Evolutionary conservation across 1,140 invertebrate genomes (phyloP), one percentile per base, ranked within the genome.

Genomic region (Globodera rostochiensis): DNA sequence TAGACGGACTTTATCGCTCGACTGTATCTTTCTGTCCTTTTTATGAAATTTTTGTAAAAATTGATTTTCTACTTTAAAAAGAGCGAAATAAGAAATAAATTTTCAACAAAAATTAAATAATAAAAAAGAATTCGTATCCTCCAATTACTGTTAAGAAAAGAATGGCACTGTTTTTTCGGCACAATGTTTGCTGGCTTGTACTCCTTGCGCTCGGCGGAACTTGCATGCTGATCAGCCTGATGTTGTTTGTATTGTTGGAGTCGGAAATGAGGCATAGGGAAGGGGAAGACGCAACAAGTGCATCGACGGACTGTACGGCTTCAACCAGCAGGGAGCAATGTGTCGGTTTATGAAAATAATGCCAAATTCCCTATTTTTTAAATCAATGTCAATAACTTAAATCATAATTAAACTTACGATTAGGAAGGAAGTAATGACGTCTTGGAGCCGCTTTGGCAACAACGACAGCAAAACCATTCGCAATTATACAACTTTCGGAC

Each of bases 171-270:
- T 21, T n/a, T 36, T 74, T 67, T 8, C 53, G 13, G 47, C 25
- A 49, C 21, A 77, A 25, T 50, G 36, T 21, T 1, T 36, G 36
- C 9, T 67, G 80, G 47, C 21, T 45, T 13, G 53, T 85, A 11
- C 36, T n/a, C 7, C 36, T 84, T 4, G 83, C 83, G 4, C 45
- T 84, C 57, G 49, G 82, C 36, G 36, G 36, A 36, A 57, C 74
- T 9, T 84, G 85, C 66, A 74, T 84, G 19, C 50, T 84, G 19
- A 50, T 84, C n/a, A 84, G 83, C 71, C 57, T 84, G 67, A 11
- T 84, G 50, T 70, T 84, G 9, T 84, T 85, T 46, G 6, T 71
- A 21, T 73, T 66, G 15, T 84, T 84, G 4, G 83, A 84, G 47
- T 82, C 82, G 11, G 85, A 81, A 57, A 84, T 46, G 7, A 50